phyloP scores from a whole-genome alignment of 2,797 vertebrate genomes.

The Picus viridis region DNA sequence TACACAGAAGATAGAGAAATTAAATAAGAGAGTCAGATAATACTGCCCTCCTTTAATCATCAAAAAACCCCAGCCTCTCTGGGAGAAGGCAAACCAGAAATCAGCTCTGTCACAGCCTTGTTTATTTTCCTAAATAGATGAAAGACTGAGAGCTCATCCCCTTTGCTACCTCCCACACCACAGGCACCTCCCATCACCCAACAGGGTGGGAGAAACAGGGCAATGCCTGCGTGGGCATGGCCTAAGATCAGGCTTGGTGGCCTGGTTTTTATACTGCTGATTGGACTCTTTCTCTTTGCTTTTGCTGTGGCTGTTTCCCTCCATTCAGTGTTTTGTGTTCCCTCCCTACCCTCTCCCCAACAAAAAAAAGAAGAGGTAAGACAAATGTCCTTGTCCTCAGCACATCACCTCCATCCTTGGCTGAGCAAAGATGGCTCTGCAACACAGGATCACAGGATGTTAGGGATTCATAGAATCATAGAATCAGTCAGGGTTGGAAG shows the following conservation, averaged over 20 bases:
- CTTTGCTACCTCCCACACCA: neutral
- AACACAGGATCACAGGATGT: no score
- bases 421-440: neutral
- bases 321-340: neutral
- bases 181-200: neutral
- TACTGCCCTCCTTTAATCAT: neutral
- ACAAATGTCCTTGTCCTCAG: neutral
- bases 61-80: neutral
- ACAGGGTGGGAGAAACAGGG: neutral
- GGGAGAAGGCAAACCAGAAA: neutral
- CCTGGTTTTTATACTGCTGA: neutral
- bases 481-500: no score
- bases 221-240: rapidly evolving
- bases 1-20: neutral
- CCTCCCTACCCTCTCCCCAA: no score
- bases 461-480: no score
- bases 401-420: no score
- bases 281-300: neutral
- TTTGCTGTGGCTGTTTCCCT: rapidly evolving
- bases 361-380: neutral
- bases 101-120: neutral
- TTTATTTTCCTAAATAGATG: neutral
- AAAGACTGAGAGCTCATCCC: neutral
- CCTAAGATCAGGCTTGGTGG: neutral
- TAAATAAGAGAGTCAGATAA: neutral